phyloP scores from a whole-genome alignment of 2,888 invertebrate genomes.

The Caenorhabditis parvicauda region DNA sequence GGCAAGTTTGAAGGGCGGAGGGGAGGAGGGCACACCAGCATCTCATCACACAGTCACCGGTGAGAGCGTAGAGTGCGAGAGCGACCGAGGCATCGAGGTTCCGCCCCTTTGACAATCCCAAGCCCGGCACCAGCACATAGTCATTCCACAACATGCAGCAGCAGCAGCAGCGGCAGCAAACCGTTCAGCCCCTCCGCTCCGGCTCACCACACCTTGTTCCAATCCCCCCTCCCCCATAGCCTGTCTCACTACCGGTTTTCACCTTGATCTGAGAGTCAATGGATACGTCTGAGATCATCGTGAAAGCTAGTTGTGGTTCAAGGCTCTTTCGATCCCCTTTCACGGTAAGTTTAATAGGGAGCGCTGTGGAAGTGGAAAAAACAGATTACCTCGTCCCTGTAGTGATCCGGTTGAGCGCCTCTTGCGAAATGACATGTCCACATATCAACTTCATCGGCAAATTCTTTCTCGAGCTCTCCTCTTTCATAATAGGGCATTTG shows the following conservation, averaged over 20 bases:
- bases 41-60: no score
- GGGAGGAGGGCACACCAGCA: no score
- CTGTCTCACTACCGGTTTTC: conserved; percentile 39
- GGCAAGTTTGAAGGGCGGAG: no score
- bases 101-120: no score
- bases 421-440: conserved; percentile 95
- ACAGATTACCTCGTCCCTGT: background rate
- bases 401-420: conserved; percentile 85
- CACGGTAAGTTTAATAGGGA: no score
- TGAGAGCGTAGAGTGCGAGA: no score
- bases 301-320: conserved; percentile 43
- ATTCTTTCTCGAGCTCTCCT: conserved; percentile 90
- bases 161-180: conserved; percentile 6
- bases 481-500: conserved; percentile 94
- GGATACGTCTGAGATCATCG: conserved; percentile 42
- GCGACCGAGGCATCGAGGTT: no score
- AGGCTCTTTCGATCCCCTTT: background rate
- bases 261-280: conserved; percentile 42
- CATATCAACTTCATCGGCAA: conserved; percentile 95
- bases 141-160: background rate
- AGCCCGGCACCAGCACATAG: no score
- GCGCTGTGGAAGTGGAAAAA: no score
- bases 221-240: conserved; percentile 1
- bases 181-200: conserved; percentile 7
- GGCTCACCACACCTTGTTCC: background rate